These are phyloP conservation scores for Melanchra persicariae DNA, from an alignment of 2,888 invertebrate species.

Conservation along the genomic window DNA sequence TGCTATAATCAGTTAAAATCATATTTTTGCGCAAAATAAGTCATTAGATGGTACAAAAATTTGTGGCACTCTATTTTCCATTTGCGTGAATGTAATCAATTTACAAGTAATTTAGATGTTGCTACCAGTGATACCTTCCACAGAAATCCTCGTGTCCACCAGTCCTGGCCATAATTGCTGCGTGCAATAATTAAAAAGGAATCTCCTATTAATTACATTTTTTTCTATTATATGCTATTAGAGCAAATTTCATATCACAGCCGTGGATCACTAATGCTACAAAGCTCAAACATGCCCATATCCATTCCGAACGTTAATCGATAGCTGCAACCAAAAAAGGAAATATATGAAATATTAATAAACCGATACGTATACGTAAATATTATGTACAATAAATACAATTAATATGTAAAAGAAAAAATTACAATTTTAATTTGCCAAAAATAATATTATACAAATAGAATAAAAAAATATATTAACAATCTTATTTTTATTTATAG, in stretches of 20 bases:
- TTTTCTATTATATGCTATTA: constrained; percentile 76
- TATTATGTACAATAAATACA: constrained; percentile 48
- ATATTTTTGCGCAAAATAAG: constrained; percentile 41
- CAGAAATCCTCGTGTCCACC: constrained; percentile 91
- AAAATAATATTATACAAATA: constrained; percentile 18
- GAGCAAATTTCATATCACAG: constrained; percentile 88
- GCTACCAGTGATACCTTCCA: constrained; percentile 92
- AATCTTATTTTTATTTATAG: constrained; percentile 5
- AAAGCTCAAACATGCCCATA: constrained; percentile 90
- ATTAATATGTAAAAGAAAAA: constrained; percentile 11
- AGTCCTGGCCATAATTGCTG: constrained; percentile 91
- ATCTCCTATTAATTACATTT: constrained; percentile 79
- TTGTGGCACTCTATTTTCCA: constrained; percentile 68
- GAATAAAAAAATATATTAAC: neutral
- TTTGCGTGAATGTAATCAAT: constrained; percentile 56
- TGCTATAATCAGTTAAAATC: constrained; percentile 54
- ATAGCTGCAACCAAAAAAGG: constrained; percentile 89
- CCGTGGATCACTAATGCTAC: constrained; percentile 84
- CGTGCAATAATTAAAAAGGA: constrained; percentile 87
- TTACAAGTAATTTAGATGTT: constrained; percentile 84
- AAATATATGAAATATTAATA: constrained; percentile 70
- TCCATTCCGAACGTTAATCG: constrained; percentile 89
- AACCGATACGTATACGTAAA: constrained; percentile 61
- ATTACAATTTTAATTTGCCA: constrained; percentile 12
- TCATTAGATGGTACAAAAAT: constrained; percentile 51